Evolutionary conservation across 92 coral and sea anemone genomes (phyloP).

Genomic region (Blastomussa wellsi): DNA sequence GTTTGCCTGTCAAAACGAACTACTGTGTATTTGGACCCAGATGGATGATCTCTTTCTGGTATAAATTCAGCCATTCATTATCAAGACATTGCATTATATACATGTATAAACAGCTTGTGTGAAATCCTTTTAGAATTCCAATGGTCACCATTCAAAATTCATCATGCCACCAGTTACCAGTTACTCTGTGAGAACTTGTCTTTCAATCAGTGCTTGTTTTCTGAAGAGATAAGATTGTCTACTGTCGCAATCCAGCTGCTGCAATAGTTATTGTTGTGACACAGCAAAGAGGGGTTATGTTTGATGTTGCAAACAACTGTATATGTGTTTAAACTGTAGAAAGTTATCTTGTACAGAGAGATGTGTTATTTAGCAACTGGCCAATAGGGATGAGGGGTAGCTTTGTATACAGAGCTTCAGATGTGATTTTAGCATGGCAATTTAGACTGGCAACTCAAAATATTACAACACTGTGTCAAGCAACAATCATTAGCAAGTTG

Average conservation of each 20-base stretch:
- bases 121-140: background rate
- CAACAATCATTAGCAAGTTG: too few relatives aligned
- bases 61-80: background rate
- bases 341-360: conserved; percentile 16
- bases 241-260: background rate
- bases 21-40: too few relatives aligned
- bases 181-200: background rate
- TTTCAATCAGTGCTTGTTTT: background rate
- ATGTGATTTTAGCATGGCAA: too few relatives aligned
- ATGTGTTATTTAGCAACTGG: background rate
- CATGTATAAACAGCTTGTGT: background rate
- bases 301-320: background rate
- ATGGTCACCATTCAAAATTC: background rate
- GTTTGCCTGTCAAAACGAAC: too few relatives aligned
- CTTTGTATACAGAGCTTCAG: too few relatives aligned
- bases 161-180: background rate
- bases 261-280: background rate
- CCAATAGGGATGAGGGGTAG: too few relatives aligned
- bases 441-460: too few relatives aligned
- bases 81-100: background rate
- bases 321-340: conserved; percentile 8
- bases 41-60: too few relatives aligned
- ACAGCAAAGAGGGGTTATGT: background rate
- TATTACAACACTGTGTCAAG: too few relatives aligned
- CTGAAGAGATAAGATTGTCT: background rate